phyloP scores from a whole-genome alignment of 2,888 invertebrate genomes.

The Parnassius orleans region DNA sequence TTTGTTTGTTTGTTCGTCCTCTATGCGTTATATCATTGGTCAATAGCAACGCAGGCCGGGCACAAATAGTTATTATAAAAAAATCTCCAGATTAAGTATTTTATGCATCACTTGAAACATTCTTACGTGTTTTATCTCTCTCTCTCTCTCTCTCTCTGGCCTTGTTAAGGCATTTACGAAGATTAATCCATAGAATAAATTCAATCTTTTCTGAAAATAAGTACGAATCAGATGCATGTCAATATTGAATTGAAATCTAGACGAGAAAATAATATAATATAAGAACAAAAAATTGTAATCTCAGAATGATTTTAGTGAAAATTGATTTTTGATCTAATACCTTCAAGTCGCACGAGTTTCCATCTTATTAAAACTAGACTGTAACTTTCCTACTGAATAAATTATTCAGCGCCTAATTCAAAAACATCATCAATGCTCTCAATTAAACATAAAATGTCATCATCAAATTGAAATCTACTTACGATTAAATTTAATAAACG shows the following conservation, averaged over 20 bases:
- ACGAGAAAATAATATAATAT: neutral
- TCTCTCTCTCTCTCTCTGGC: too few relatives aligned
- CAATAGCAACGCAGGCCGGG: too few relatives aligned
- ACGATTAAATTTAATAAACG: slow-evolving; percentile 60
- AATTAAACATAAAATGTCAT: slow-evolving; percentile 41
- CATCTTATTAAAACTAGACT: slow-evolving; percentile 9
- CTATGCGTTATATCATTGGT: too few relatives aligned
- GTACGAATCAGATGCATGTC: neutral
- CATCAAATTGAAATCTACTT: slow-evolving; percentile 68
- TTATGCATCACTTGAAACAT: too few relatives aligned
- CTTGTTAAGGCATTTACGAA: too few relatives aligned
- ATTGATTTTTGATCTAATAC: slow-evolving; percentile 1
- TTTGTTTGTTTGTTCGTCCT: too few relatives aligned
- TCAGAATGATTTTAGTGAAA: slow-evolving; percentile 11
- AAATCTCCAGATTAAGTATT: too few relatives aligned
- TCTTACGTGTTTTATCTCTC: too few relatives aligned
- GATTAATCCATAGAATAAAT: too few relatives aligned
- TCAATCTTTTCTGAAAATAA: neutral
- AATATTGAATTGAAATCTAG: neutral
- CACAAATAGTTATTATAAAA: too few relatives aligned
- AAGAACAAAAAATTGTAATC: slow-evolving; percentile 15
- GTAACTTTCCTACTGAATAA: slow-evolving; percentile 18
- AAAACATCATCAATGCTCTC: slow-evolving; percentile 14
- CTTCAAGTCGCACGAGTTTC: slow-evolving; percentile 19
- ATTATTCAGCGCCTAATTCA: slow-evolving; percentile 37